A percentile compares a stretch with the other conserved stretches of the same genome.
phyloP scores from a whole-genome alignment of 2,888 invertebrate species.

The Junonia oenone region DNA sequence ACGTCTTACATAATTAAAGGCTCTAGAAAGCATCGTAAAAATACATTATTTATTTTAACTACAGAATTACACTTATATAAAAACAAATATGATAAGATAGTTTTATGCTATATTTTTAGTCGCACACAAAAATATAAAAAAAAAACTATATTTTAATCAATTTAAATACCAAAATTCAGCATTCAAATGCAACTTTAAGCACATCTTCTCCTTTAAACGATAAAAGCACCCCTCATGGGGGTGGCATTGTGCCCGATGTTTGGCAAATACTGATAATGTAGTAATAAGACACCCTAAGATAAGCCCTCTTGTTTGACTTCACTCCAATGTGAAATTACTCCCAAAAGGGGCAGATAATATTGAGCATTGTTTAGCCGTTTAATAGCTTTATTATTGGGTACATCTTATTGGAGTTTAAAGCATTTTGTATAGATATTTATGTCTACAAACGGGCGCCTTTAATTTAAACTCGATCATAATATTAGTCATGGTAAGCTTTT shows the following conservation, averaged over 20 bases:
- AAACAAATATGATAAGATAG: too few relatives aligned
- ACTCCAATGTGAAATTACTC: slow-evolving; percentile 8
- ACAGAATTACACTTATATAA: too few relatives aligned
- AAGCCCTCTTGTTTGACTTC: slow-evolving; percentile 16
- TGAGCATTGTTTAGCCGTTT: neutral
- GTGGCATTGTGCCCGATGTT: slow-evolving; percentile 11
- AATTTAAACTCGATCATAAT: too few relatives aligned
- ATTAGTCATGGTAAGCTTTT: too few relatives aligned
- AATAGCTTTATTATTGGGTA: neutral
- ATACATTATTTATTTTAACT: too few relatives aligned
- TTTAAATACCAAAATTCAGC: neutral
- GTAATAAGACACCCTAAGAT: slow-evolving; percentile 23
- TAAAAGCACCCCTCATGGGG: neutral
- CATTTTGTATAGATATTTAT: neutral
- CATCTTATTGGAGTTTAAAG: slow-evolving; percentile 6
- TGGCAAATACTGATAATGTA: slow-evolving; percentile 22
- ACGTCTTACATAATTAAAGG: too few relatives aligned
- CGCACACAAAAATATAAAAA: too few relatives aligned
- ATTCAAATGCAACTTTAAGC: neutral
- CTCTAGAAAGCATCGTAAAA: too few relatives aligned
- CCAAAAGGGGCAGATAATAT: neutral
- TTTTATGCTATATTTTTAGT: too few relatives aligned
- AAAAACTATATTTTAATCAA: neutral
- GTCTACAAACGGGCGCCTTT: too few relatives aligned
- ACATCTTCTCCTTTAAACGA: neutral